Percentiles rank a stretch among this genome's conserved stretches.
Conservation (phyloP, 1,140 invertebrate genomes). For the Aphelenchoides fujianensis region DNA sequence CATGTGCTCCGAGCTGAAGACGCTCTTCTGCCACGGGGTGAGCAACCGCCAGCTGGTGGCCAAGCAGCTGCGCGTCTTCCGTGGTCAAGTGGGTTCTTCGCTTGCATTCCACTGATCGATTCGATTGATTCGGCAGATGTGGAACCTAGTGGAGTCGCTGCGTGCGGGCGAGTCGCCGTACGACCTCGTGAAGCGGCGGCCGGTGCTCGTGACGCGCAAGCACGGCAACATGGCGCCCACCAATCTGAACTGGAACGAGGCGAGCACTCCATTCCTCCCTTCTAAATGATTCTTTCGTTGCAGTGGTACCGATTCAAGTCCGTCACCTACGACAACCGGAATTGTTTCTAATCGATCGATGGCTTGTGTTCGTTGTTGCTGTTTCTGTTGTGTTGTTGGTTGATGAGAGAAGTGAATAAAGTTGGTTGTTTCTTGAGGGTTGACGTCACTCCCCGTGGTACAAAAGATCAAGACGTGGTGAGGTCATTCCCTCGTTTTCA, state of each 20-base stretch:
- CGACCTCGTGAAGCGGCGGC: conserved; percentile 35
- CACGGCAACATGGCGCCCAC: background rate
- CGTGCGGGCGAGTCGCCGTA: conserved; percentile 23
- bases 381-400: too few relatives aligned
- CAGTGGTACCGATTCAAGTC: conserved; percentile 3
- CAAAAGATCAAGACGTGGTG: too few relatives aligned
- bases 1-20: conserved; percentile 48
- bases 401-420: too few relatives aligned
- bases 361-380: too few relatives aligned
- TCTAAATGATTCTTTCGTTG: too few relatives aligned
- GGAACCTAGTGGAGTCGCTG: conserved; percentile 34
- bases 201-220: conserved; percentile 21
- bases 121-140: conserved; percentile 15
- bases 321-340: background rate
- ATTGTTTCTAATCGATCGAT: conserved; percentile 8
- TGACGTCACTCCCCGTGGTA: too few relatives aligned
- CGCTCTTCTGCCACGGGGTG: conserved; percentile 35
- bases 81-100: conserved; percentile 47
- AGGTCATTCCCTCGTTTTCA: too few relatives aligned
- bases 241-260: conserved; percentile 16
- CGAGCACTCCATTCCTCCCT: too few relatives aligned
- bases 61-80: conserved; percentile 48
- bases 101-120: background rate
- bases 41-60: conserved; percentile 35
- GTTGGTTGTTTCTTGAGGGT: too few relatives aligned